Evolutionary conservation across 2,113 vertebrate genomes (phyloP).

Genomic region (Apeltes quadracus): DNA sequence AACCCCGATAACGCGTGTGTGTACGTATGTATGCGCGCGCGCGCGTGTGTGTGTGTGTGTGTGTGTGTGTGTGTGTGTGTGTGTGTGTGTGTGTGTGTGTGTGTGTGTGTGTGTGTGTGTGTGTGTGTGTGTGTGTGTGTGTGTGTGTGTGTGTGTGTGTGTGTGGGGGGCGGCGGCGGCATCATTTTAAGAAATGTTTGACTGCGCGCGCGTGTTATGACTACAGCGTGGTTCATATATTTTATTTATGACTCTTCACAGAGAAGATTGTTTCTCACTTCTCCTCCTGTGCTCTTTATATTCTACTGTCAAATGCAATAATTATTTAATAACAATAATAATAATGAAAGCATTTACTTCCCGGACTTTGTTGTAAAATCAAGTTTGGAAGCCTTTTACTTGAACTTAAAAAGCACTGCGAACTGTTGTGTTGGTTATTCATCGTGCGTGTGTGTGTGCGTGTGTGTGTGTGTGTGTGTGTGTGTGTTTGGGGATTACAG

Average conservation of each 20-base stretch:
- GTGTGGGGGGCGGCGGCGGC: constrained; percentile 64
- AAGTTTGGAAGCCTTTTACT: background rate
- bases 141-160: background rate
- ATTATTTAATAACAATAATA: too few relatives aligned
- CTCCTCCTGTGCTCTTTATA: background rate
- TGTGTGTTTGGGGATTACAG: background rate
- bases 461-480: background rate
- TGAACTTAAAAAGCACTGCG: background rate
- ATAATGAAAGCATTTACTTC: background rate
- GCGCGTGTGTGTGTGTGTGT: too few relatives aligned
- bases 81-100: constrained; percentile 17
- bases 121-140: too few relatives aligned
- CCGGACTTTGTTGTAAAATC: background rate
- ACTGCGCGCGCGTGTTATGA: constrained; percentile 43
- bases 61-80: background rate
- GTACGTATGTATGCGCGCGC: too few relatives aligned
- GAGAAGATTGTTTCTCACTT: background rate
- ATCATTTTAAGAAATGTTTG: constrained; percentile 62
- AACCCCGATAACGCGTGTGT: constrained; percentile 29
- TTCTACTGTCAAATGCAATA: background rate
- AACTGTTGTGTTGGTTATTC: constrained; percentile 37
- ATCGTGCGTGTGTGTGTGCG: constrained; percentile 34
- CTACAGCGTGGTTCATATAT: background rate
- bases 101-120: too few relatives aligned
- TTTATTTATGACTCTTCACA: too few relatives aligned